Evolutionary conservation across 2,888 invertebrate genomes (phyloP).

Genomic region (Parelbella ahira): DNA sequence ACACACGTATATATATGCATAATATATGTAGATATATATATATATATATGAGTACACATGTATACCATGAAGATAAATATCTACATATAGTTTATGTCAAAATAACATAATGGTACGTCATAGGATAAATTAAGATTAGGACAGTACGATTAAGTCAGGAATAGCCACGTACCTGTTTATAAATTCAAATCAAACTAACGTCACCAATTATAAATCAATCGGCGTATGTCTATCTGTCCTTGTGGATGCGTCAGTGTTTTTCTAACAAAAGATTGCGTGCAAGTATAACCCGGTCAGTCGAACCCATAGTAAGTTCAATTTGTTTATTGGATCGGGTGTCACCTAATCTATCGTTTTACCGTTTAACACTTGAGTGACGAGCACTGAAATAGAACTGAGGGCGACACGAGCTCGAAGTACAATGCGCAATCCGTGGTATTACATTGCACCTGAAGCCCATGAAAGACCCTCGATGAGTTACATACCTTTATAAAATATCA

Average conservation of each 20-base stretch:
- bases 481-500: too few species aligned
- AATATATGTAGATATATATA: too few species aligned
- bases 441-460: too few species aligned
- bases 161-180: not conserved
- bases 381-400: conserved; percentile 4
- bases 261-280: conserved; percentile 12
- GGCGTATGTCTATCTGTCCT: conserved; percentile 30
- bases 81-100: too few species aligned
- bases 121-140: not conserved
- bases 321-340: conserved; percentile 33
- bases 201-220: conserved; percentile 14
- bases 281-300: conserved; percentile 44
- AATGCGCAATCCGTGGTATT: too few species aligned
- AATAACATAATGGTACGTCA: not conserved
- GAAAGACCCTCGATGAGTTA: too few species aligned
- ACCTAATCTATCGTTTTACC: conserved; percentile 18
- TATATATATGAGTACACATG: too few species aligned
- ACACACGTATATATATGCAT: too few species aligned
- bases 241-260: conserved; percentile 28
- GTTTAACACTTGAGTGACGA: conserved; percentile 6
- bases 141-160: conserved; percentile 2
- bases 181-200: conserved; percentile 9
- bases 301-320: conserved; percentile 41
- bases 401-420: too few species aligned
- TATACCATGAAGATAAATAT: too few species aligned